Evolutionary conservation across 2,113 vertebrate genomes (phyloP), one percentile per base, ranked within the genome.

Genomic region (Archocentrus centrarchus): DNA sequence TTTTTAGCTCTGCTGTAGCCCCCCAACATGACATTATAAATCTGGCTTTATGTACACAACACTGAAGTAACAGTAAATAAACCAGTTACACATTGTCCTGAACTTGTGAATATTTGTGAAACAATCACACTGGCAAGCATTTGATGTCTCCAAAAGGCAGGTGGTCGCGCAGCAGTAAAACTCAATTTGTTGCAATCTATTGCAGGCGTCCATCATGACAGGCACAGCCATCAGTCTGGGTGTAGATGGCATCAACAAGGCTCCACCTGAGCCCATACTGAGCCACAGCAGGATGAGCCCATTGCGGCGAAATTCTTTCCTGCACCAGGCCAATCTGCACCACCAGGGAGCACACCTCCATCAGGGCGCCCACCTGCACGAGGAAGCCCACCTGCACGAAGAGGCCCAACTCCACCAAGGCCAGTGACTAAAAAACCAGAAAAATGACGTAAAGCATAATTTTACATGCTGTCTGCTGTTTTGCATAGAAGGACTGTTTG

Each of bases 171-270:
- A 50, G 66, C 10, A 10, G 41, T 50, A 70, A 47, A 47, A 50
- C 44, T 70, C 15, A 70, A 50, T 24, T 53, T 70, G 17, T 50
- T 53, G 7, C 44, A 73, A 73, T 53, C 13, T 3, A 3, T 73
- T 81, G 0, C 93, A 99, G 98, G 98, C 97, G 0, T 99, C 98
- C 81, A 99, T 99, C 93, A 98, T 99, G 98, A 97, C 97, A 0
- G 98, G 98, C 82, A 96, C 96, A 0, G 96, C 97, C 78, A 97
- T 97, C 75, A 98, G 93, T 59, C 90, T 97, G 88, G 97, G 97
- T 18, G 95, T 97, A 8, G 97, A 98, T 2, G 95, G 97, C 59
- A 81, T 79, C 47, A 95, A 91, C 90, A 97, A 97, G 76, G 86
- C 96, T 80, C 94, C 95, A 8, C 76, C 91, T 44, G 97, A 97